Evolutionary conservation across 2,797 vertebrate species (phyloP).

Genomic region (Oreochromis grahami): DNA sequence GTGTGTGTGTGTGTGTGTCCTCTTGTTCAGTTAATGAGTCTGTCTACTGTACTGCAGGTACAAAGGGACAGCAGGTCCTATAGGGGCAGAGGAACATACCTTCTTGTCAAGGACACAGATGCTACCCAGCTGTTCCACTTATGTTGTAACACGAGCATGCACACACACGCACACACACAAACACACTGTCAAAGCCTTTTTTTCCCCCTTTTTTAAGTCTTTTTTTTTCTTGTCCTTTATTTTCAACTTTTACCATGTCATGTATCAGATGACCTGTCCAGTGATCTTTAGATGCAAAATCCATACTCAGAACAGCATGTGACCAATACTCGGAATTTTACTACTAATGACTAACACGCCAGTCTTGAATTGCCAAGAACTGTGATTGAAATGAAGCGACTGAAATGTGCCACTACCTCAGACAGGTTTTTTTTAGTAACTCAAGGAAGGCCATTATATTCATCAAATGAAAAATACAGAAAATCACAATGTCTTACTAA

Average conservation of each 20-base stretch:
- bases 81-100: constrained; percentile 7
- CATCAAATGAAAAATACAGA: not conserved
- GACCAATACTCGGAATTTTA: not conserved
- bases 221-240: not conserved
- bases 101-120: constrained; percentile 42
- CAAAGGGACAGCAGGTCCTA: constrained; percentile 14
- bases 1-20: not conserved
- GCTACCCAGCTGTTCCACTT: constrained; percentile 11
- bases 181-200: not conserved
- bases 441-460: not conserved
- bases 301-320: not conserved
- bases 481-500: not conserved
- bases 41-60: not conserved
- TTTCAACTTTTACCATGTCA: not conserved
- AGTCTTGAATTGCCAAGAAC: not conserved
- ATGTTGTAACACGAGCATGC: not conserved
- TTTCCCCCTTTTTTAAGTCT: accelerated
- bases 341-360: not conserved
- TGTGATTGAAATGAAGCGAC: not conserved
- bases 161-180: not conserved
- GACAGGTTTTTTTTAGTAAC: not conserved
- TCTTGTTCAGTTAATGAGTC: not conserved
- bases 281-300: not conserved
- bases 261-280: not conserved
- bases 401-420: not conserved